Base-by-base conservation (phyloP, 2,113 vertebrate species). In the Penelope pileata region DNA sequence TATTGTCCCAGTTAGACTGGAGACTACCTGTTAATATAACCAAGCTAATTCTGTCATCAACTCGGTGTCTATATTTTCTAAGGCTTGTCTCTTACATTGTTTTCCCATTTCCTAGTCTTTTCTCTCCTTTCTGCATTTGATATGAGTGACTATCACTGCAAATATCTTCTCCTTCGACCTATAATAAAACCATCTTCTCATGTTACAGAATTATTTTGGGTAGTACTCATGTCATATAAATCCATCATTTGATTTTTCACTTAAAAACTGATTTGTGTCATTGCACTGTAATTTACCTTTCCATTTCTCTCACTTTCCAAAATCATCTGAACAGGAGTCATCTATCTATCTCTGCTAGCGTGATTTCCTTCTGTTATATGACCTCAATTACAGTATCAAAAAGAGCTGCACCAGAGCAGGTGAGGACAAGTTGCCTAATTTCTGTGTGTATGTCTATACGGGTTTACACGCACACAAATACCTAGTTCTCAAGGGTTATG, bases 341-440 rank as follows among this genome's bases (percentile, higher is more conserved):
- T 91, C 69, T 88, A 90, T 91, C 69, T 88, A 1, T 93, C 81
- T 93, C 91, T 90, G 68, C 87, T 85, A 29, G 36, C 66, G 58
- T 76, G 45, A 62, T 91, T 91, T 91, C 50, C 58, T 87, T 84
- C 76, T 69, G 7, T 84, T 72, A 30, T 18, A 18, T 82, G 66
- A 67, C 82, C 86, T 76, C 73, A 74, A 8, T 86, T 88, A 95
- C 8, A 21, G 53, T 77, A 80, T 86, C 68, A 81, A 56, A 29
- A 83, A 43, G 56, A 81, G 68, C 42, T 67, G 64, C 43, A 72
- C 21, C 22, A 51, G 36, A 75, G 51, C 40, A 83, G 76, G 75
- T 86, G 69, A 68, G 82, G 73, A 60, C 76, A 83, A 60, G 66
- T 68, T 90, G 51, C 68, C 38, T 90, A 75, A 75, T 53, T 83